These are phyloP conservation scores for Bradynema listronoti DNA, from an alignment of 1,140 invertebrate species.

Conservation along the genomic window DNA sequence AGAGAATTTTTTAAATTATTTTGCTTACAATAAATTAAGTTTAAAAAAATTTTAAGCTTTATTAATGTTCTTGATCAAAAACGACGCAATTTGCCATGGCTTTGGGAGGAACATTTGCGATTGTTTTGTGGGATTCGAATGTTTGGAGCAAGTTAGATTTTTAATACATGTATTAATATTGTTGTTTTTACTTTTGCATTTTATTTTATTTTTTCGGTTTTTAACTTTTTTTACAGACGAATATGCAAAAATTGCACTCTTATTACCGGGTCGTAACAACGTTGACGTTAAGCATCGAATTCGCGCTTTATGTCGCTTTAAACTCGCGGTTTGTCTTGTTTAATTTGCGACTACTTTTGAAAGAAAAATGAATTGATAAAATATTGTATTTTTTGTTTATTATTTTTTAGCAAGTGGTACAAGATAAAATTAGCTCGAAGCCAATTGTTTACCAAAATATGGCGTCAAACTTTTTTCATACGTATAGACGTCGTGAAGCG, in stretches of 20 bases:
- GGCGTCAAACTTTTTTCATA: constrained; percentile 20
- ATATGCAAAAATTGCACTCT: constrained; percentile 32
- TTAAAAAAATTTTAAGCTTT: no score
- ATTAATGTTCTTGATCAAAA: constrained; percentile 36
- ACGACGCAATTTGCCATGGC: constrained; percentile 34
- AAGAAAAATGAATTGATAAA: not conserved
- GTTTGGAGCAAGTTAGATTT: constrained; percentile 35
- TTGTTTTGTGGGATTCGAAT: constrained; percentile 26
- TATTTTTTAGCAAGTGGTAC: constrained; percentile 9
- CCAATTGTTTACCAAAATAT: constrained; percentile 14
- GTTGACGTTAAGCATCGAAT: constrained; percentile 34
- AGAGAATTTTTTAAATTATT: not conserved
- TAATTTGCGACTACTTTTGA: not conserved
- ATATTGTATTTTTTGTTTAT: constrained; percentile 10
- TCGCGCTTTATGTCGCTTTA: constrained; percentile 28
- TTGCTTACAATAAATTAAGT: not conserved
- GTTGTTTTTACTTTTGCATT: not conserved
- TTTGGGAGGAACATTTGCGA: constrained; percentile 31
- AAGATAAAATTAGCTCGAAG: not conserved
- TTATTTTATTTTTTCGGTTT: not conserved
- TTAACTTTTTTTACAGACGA: constrained; percentile 13
- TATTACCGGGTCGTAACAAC: constrained; percentile 37
- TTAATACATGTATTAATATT: no score
- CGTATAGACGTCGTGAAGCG: constrained; percentile 15
- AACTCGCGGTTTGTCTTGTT: constrained; percentile 29